phyloP scores from a whole-genome alignment of 2,113 vertebrate species.

The Chloroceryle aenea region DNA sequence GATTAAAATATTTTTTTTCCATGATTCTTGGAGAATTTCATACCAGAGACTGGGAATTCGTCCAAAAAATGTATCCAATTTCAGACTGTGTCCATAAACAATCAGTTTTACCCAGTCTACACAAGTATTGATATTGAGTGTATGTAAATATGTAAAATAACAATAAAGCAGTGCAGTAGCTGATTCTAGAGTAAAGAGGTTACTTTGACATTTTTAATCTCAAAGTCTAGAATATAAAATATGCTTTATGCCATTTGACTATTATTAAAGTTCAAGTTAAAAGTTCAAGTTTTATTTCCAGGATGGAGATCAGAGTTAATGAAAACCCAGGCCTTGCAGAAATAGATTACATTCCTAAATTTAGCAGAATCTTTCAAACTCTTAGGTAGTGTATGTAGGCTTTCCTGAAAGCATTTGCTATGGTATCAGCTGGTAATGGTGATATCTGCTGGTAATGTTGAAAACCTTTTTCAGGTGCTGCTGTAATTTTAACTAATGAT shows the following conservation, averaged over 20 bases:
- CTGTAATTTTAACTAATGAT: background rate
- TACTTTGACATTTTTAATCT: background rate
- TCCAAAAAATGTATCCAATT: background rate
- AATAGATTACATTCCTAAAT: background rate
- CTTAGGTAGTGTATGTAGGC: background rate
- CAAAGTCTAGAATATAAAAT: background rate
- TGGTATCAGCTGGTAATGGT: background rate
- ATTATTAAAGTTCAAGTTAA: background rate
- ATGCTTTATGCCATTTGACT: background rate
- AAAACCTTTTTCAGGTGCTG: background rate
- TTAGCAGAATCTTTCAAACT: background rate
- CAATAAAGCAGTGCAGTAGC: background rate
- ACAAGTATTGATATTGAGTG: background rate
- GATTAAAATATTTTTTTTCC: background rate
- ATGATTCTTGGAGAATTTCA: accelerated
- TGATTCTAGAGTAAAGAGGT: background rate
- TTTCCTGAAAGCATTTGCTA: background rate
- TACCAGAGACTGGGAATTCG: background rate
- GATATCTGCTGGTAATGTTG: background rate
- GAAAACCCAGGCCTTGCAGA: background rate
- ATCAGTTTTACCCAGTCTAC: background rate
- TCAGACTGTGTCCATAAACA: background rate
- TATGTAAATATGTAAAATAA: background rate
- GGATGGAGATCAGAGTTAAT: background rate
- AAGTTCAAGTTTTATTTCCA: background rate